Evolutionary conservation across 2,888 invertebrate genomes (phyloP).

Genomic region (Eumacrocentrus americanus): DNA sequence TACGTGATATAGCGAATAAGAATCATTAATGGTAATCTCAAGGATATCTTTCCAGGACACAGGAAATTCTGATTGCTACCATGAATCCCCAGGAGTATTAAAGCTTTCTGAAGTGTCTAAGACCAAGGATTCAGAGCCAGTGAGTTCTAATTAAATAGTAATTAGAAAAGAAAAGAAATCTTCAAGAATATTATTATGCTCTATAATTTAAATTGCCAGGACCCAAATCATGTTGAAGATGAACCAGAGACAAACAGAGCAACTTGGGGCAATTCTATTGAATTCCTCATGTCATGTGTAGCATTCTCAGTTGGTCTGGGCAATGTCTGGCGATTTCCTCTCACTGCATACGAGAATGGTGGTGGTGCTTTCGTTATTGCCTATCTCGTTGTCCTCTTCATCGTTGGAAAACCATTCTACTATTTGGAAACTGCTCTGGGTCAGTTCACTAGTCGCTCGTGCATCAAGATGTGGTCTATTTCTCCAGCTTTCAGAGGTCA

Average conservation of each 20-base stretch:
- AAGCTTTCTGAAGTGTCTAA: too few species aligned
- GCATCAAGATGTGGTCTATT: constrained; percentile 74
- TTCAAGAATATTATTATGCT: too few species aligned
- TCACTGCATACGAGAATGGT: constrained; percentile 71
- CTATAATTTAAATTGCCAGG: background rate
- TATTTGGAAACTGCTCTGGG: constrained; percentile 85
- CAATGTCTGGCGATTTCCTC: constrained; percentile 73
- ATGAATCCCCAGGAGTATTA: too few species aligned
- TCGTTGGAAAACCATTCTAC: constrained; percentile 80
- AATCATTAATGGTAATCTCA: too few species aligned
- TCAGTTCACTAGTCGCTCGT: constrained; percentile 82
- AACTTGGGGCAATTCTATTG: constrained; percentile 67
- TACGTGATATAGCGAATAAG: too few species aligned
- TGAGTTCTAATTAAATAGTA: too few species aligned
- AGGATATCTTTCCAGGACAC: too few species aligned
- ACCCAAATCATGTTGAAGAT: background rate
- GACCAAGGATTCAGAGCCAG: too few species aligned
- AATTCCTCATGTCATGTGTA: constrained; percentile 71
- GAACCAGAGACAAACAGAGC: constrained; percentile 40
- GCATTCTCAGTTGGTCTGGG: constrained; percentile 72
- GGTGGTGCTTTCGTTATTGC: constrained; percentile 73
- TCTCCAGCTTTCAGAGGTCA: constrained; percentile 83
- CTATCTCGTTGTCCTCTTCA: constrained; percentile 69
- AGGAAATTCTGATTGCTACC: too few species aligned
- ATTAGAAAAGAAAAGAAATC: too few species aligned